Conservation (phyloP, 2,113 vertebrate genomes). For the Aix galericulata region DNA sequence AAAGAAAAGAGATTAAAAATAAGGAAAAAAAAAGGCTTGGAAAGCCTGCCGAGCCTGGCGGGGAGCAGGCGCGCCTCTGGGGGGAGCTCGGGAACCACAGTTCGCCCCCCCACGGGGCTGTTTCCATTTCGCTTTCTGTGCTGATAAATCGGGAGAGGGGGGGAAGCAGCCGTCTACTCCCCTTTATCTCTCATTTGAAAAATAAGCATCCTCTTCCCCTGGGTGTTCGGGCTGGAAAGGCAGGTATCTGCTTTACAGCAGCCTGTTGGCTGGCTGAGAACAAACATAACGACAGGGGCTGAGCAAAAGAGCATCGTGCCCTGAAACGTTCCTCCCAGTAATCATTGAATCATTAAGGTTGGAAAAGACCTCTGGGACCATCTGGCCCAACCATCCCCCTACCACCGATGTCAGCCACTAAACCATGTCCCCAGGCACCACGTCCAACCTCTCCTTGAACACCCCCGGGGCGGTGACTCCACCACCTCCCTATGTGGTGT, state of each 20-base stretch:
- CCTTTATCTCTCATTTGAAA: neutral
- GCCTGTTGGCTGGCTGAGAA: neutral
- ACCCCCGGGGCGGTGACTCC: no score
- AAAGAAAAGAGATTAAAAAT: neutral
- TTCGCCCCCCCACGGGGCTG: neutral
- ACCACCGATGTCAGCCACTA: no score
- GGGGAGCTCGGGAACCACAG: constrained; percentile 59
- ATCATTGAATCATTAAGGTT: no score
- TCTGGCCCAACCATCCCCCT: no score
- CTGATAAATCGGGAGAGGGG: neutral
- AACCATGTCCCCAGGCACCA: no score
- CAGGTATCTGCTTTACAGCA: neutral
- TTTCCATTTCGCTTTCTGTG: neutral
- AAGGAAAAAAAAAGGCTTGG: neutral
- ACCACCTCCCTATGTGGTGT: neutral
- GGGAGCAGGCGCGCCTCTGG: constrained; percentile 40
- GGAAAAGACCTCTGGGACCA: no score
- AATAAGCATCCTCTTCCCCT: neutral
- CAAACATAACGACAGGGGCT: neutral
- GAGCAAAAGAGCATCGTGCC: neutral
- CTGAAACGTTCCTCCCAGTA: neutral
- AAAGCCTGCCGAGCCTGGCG: neutral
- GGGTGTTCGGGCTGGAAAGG: neutral
- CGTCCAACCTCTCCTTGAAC: no score
- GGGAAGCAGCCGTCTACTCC: neutral